Percentiles rank a stretch among this genome's conserved stretches.
Evolutionary conservation across 2,888 invertebrate species (phyloP).

Genomic region (Eledona agricola): DNA sequence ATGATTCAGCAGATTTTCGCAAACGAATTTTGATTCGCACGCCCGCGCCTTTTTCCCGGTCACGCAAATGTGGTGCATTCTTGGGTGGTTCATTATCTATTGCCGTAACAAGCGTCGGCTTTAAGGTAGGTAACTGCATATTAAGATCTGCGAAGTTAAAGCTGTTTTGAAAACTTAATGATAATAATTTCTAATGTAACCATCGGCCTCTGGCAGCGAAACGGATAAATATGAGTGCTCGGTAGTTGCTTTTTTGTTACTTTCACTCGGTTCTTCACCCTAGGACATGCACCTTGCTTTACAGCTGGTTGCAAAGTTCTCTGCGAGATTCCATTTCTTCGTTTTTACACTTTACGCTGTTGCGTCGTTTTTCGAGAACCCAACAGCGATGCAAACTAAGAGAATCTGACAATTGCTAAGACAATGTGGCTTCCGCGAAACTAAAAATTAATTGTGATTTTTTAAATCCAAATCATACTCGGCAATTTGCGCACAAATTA

Average conservation of each 20-base stretch:
- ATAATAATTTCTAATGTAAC: slow-evolving; percentile 31
- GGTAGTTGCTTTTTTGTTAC: slow-evolving; percentile 23
- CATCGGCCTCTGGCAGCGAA: slow-evolving; percentile 27
- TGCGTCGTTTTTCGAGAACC: no score
- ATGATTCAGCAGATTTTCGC: slow-evolving; percentile 20
- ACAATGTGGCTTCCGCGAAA: neutral
- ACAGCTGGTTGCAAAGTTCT: slow-evolving; percentile 9
- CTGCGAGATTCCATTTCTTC: no score
- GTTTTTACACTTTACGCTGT: no score
- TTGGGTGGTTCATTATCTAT: slow-evolving; percentile 24
- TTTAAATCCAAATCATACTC: slow-evolving; percentile 1
- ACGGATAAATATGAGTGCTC: slow-evolving; percentile 19
- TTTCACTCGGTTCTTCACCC: slow-evolving; percentile 27
- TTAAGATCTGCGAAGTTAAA: slow-evolving; percentile 24
- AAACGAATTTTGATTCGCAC: slow-evolving; percentile 13
- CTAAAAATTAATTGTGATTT: slow-evolving; percentile 4
- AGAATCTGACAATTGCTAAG: no score
- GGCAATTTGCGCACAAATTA: neutral
- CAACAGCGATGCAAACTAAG: no score
- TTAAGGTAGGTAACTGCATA: slow-evolving; percentile 21
- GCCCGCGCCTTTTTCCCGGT: slow-evolving; percentile 1
- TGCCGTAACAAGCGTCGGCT: slow-evolving; percentile 20
- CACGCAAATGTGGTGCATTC: slow-evolving; percentile 15
- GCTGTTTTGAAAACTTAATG: slow-evolving; percentile 31
- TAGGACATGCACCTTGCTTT: slow-evolving; percentile 15